Conservation (phyloP, 1,140 invertebrate species). For the Drosophila micromelanica region DNA sequence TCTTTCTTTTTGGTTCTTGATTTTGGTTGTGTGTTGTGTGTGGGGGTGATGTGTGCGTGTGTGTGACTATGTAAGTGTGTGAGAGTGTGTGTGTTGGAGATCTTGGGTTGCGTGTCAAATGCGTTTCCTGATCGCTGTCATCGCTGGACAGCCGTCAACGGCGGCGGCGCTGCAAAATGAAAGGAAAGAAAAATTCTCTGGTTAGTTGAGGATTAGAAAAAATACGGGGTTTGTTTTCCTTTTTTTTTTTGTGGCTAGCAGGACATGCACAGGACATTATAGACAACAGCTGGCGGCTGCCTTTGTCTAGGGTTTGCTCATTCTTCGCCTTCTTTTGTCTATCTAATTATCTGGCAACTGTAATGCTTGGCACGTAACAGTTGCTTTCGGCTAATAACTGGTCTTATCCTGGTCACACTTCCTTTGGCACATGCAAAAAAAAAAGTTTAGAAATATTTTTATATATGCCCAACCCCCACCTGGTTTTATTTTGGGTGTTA, state of each 20-base stretch:
- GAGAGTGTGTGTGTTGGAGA: constrained; percentile 18
- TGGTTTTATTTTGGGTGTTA: background rate
- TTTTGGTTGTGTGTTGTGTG: constrained; percentile 12
- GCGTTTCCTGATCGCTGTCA: constrained; percentile 70
- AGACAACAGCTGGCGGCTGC: constrained; percentile 33
- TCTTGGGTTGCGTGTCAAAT: constrained; percentile 70
- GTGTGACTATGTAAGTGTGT: constrained; percentile 11
- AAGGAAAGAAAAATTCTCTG: constrained; percentile 15
- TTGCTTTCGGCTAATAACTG: constrained; percentile 17
- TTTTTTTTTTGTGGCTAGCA: background rate
- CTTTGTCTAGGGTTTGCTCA: constrained; percentile 9
- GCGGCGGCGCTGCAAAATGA: constrained; percentile 55
- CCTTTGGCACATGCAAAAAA: constrained; percentile 56
- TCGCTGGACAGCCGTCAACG: constrained; percentile 70
- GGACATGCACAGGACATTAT: constrained; percentile 7
- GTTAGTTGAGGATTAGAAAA: constrained; percentile 44
- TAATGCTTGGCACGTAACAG: constrained; percentile 60
- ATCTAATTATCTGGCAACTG: constrained; percentile 62
- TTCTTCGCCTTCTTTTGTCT: background rate
- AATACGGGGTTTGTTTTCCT: constrained; percentile 19
- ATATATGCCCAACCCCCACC: background rate
- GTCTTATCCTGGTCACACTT: constrained; percentile 63
- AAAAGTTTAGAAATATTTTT: background rate
- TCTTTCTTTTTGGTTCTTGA: constrained; percentile 15
- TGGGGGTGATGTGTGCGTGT: constrained; percentile 12